These are phyloP conservation scores for Dicycla oo DNA, from an alignment of 2,888 invertebrate species.

Conservation along the genomic window DNA sequence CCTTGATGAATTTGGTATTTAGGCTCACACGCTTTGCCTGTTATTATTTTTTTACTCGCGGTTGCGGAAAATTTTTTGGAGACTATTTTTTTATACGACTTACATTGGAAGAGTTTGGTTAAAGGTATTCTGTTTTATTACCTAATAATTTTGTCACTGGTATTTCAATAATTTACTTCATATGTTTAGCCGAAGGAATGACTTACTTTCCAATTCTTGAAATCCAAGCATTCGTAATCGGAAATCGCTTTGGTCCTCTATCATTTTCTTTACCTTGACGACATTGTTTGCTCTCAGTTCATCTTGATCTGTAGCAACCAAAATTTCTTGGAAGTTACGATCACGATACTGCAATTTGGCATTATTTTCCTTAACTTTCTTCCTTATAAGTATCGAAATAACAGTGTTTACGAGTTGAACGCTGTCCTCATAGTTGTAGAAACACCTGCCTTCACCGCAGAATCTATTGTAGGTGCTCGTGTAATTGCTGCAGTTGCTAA, in stretches of 20 bases:
- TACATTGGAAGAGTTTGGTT: slow-evolving; percentile 12
- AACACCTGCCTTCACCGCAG: slow-evolving; percentile 53
- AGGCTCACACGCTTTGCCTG: slow-evolving; percentile 74
- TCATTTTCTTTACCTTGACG: slow-evolving; percentile 13
- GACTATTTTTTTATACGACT: slow-evolving; percentile 35
- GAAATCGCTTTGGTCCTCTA: slow-evolving; percentile 35
- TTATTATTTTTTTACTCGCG: slow-evolving; percentile 72
- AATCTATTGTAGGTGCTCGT: slow-evolving; percentile 51
- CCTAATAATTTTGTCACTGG: not conserved
- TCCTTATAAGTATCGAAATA: slow-evolving; percentile 18
- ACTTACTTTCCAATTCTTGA: not conserved
- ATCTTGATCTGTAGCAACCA: not conserved
- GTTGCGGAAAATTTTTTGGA: slow-evolving; percentile 37
- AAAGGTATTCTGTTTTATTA: not conserved
- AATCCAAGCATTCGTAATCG: slow-evolving; percentile 24
- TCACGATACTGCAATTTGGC: not conserved
- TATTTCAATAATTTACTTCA: not conserved
- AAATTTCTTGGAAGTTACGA: not conserved
- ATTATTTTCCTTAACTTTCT: slow-evolving; percentile 11
- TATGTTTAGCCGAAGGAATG: not conserved
- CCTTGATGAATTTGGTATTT: slow-evolving; percentile 89
- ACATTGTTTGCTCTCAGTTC: slow-evolving; percentile 12
- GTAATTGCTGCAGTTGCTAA: slow-evolving; percentile 42
- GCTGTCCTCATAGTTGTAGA: slow-evolving; percentile 29
- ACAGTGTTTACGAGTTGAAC: slow-evolving; percentile 37